Conservation (phyloP, 2,797 vertebrate species). For the Heterohyrax brucei region DNA sequence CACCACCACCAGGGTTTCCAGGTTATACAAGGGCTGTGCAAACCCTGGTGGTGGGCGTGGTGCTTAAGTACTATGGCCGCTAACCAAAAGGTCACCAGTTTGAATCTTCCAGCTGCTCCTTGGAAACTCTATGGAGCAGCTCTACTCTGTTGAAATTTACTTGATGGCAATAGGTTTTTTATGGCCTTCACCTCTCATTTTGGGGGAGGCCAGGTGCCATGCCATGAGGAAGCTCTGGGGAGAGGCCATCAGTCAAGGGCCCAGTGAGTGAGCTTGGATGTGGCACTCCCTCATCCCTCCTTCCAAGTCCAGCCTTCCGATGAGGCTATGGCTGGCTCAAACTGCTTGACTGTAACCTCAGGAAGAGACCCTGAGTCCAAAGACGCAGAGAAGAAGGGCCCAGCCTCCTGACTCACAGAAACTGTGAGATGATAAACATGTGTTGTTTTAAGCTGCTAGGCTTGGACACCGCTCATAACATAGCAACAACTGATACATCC, state of each 20-base stretch:
- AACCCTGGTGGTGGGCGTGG: too few relatives aligned
- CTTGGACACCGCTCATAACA: accelerated
- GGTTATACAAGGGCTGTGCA: too few relatives aligned
- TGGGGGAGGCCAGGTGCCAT: background rate
- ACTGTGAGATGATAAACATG: accelerated
- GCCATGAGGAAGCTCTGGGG: background rate
- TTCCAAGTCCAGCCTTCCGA: background rate
- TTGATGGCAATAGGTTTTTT: too few relatives aligned
- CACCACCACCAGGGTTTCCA: too few relatives aligned
- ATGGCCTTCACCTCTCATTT: background rate
- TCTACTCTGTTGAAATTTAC: too few relatives aligned
- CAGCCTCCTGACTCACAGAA: background rate
- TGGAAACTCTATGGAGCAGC: too few relatives aligned
- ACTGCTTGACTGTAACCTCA: accelerated
- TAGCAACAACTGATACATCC: accelerated
- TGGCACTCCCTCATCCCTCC: accelerated
- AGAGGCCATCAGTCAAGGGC: accelerated
- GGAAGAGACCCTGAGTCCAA: accelerated
- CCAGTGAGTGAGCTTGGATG: background rate
- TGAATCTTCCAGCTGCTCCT: too few relatives aligned
- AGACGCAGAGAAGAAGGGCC: accelerated
- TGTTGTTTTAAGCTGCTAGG: accelerated
- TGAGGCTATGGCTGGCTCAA: accelerated
- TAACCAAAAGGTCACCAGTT: too few relatives aligned
- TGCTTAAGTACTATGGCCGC: too few relatives aligned